Evolutionary conservation across 2,888 invertebrate genomes (phyloP).

Genomic region (Nasonia oneida): DNA sequence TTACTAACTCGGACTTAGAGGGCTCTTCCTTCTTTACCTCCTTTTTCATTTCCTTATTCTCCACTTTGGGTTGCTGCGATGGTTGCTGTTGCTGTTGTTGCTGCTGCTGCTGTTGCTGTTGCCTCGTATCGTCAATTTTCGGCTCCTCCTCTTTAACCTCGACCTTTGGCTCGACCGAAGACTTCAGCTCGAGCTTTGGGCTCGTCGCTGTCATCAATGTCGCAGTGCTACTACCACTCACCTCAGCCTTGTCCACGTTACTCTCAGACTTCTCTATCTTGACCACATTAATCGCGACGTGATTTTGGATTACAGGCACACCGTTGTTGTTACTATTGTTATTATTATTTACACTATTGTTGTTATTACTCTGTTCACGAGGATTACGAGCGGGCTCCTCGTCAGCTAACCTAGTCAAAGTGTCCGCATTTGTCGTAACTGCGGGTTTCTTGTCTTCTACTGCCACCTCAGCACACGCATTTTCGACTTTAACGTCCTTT

Average conservation of each 20-base stretch:
- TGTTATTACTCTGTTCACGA: constrained; percentile 71
- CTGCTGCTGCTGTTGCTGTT: constrained; percentile 47
- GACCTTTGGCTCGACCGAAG: constrained; percentile 56
- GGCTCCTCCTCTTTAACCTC: constrained; percentile 58
- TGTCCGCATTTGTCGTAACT: constrained; percentile 46
- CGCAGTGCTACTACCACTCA: background rate
- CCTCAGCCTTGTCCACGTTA: constrained; percentile 26
- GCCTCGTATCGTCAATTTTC: constrained; percentile 69
- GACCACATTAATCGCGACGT: constrained; percentile 71
- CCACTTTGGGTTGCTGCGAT: constrained; percentile 49
- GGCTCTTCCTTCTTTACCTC: constrained; percentile 63
- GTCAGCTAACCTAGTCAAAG: constrained; percentile 70
- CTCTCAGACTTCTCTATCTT: constrained; percentile 66
- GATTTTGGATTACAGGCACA: constrained; percentile 76
- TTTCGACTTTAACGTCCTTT: constrained; percentile 56
- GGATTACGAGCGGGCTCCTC: constrained; percentile 45
- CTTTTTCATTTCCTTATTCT: constrained; percentile 65
- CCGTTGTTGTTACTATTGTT: constrained; percentile 66
- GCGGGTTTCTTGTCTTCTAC: constrained; percentile 43
- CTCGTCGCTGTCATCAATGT: background rate
- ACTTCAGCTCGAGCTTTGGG: constrained; percentile 54
- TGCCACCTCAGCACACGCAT: background rate
- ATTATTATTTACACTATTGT: constrained; percentile 64
- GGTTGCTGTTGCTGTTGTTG: constrained; percentile 57
- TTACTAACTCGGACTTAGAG: constrained; percentile 48